Conservation (phyloP, 2,888 invertebrate genomes). For the Drosophila mimetica region DNA sequence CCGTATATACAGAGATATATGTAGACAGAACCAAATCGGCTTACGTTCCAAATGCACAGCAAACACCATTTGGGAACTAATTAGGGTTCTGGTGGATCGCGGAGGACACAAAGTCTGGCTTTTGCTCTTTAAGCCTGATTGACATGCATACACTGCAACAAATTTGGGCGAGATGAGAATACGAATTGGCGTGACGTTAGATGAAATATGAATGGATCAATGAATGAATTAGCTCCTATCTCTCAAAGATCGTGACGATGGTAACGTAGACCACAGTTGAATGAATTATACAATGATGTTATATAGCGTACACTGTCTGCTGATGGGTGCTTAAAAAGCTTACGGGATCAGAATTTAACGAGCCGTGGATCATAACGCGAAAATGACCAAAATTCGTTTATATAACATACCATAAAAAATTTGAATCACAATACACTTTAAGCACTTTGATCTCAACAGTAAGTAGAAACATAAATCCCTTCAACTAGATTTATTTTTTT, state of each 20-base stretch:
- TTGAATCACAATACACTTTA: too few species aligned
- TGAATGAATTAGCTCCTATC: too few species aligned
- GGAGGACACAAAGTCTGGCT: constrained; percentile 4
- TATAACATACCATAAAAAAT: too few species aligned
- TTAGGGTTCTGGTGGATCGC: constrained; percentile 36
- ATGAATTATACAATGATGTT: constrained; percentile 20
- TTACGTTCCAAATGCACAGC: constrained; percentile 16
- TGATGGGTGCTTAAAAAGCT: constrained; percentile 6
- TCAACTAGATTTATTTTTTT: not conserved
- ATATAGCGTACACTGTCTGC: constrained; percentile 28
- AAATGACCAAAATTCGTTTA: constrained; percentile 8
- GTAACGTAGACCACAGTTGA: constrained; percentile 34
- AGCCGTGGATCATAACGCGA: constrained; percentile 4
- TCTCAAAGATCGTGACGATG: constrained; percentile 37
- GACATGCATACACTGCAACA: constrained; percentile 53
- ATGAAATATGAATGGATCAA: constrained; percentile 37
- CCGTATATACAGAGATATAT: constrained; percentile 4
- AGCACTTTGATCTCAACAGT: too few species aligned
- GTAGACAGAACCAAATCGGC: constrained; percentile 33
- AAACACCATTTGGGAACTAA: constrained; percentile 46
- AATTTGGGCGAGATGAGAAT: not conserved
- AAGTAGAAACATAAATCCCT: not conserved
- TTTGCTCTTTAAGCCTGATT: constrained; percentile 37
- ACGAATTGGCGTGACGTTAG: constrained; percentile 39
- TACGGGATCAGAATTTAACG: constrained; percentile 2